Evolutionary conservation across 2,888 invertebrate species (phyloP).

Genomic region (Mesorhabditis spiculigera): DNA sequence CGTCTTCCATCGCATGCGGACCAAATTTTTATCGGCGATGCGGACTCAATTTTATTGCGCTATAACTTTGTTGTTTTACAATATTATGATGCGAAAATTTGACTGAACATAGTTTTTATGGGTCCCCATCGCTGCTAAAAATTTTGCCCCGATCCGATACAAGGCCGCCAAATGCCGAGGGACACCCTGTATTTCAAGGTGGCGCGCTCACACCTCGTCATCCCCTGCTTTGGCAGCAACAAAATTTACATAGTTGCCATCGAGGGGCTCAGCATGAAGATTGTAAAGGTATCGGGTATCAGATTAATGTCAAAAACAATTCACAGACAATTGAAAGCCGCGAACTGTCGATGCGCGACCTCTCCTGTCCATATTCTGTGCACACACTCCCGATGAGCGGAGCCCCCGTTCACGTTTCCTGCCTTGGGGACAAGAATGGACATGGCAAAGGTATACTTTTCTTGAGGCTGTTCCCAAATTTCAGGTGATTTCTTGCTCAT

Average conservation of each 20-base stretch:
- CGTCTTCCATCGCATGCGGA: too few relatives aligned
- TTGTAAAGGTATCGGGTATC: slow-evolving; percentile 20
- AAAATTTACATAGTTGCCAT: slow-evolving; percentile 78
- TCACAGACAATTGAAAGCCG: slow-evolving; percentile 26
- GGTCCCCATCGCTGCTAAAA: too few relatives aligned
- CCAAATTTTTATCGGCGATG: too few relatives aligned
- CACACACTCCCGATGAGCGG: slow-evolving; percentile 34
- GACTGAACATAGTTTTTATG: too few relatives aligned
- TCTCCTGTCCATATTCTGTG: slow-evolving; percentile 36
- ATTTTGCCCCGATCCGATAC: too few relatives aligned
- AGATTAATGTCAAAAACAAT: not conserved
- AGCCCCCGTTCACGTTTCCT: slow-evolving; percentile 77
- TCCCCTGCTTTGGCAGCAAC: slow-evolving; percentile 78
- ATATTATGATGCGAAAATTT: too few relatives aligned
- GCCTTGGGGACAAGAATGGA: slow-evolving; percentile 81
- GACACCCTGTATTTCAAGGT: slow-evolving; percentile 11
- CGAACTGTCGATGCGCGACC: slow-evolving; percentile 25
- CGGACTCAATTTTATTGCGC: too few relatives aligned
- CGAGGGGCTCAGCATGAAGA: slow-evolving; percentile 18
- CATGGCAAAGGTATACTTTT: slow-evolving; percentile 71
- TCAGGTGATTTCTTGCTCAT: slow-evolving; percentile 76
- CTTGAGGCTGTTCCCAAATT: not conserved
- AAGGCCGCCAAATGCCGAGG: too few relatives aligned
- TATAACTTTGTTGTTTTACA: too few relatives aligned
- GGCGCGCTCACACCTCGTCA: slow-evolving; percentile 73